These are phyloP conservation scores for Gonatopus flavifemur DNA, from an alignment of 1,140 invertebrate genomes.

Conservation along the genomic window DNA sequence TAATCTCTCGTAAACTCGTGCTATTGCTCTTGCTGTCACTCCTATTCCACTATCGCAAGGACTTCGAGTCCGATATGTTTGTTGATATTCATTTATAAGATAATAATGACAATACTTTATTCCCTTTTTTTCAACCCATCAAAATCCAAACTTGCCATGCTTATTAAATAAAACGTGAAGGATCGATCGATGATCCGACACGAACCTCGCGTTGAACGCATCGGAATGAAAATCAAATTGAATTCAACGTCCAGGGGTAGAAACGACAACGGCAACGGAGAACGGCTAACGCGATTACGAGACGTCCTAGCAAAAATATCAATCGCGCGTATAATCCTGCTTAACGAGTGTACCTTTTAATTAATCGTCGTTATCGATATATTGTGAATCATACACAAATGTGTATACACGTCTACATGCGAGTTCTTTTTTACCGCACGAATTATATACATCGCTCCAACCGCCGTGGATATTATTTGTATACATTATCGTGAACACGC, in stretches of 20 bases:
- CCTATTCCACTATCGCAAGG: not conserved
- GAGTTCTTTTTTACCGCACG: too few species aligned
- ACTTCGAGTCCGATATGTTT: not conserved
- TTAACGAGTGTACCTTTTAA: slow-evolving; percentile 51
- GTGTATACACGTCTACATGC: too few species aligned
- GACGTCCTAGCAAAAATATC: slow-evolving; percentile 47
- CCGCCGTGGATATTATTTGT: slow-evolving; percentile 19
- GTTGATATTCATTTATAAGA: too few species aligned
- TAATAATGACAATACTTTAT: too few species aligned
- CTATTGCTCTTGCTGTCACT: too few species aligned
- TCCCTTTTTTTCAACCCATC: too few species aligned
- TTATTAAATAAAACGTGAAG: too few species aligned
- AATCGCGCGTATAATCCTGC: slow-evolving; percentile 49
- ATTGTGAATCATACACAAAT: too few species aligned
- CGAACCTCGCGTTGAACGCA: not conserved
- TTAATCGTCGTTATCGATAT: slow-evolving; percentile 51
- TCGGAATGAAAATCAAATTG: slow-evolving; percentile 42
- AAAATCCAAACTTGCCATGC: too few species aligned
- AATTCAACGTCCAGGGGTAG: slow-evolving; percentile 45
- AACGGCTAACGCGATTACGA: slow-evolving; percentile 50
- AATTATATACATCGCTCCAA: slow-evolving; percentile 1
- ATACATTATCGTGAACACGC: slow-evolving; percentile 22
- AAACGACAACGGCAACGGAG: too few species aligned
- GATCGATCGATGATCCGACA: not conserved
- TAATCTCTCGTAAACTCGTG: slow-evolving; percentile 43